phyloP scores from a whole-genome alignment of 2,888 invertebrate genomes.

The Lordiphosa andalusiaca region DNA sequence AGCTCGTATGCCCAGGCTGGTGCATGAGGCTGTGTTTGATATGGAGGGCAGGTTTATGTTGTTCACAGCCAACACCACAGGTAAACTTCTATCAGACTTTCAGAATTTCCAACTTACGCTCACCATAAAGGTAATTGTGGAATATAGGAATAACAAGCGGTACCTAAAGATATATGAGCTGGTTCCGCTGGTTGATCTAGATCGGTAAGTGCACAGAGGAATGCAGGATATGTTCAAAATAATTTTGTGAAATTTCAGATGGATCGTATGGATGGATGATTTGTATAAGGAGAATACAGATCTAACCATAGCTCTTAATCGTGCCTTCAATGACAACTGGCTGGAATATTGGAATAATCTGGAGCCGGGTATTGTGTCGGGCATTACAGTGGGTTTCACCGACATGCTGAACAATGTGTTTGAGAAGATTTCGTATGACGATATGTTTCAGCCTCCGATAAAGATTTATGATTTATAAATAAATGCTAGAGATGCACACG shows the following conservation, averaged over 20 bases:
- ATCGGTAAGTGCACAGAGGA: constrained; percentile 44
- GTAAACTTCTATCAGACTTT: constrained; percentile 40
- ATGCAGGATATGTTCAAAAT: background rate
- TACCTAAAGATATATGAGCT: constrained; percentile 47
- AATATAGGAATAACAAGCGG: constrained; percentile 47
- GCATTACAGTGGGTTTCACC: constrained; percentile 20
- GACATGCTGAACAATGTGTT: constrained; percentile 39
- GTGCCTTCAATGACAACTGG: constrained; percentile 46
- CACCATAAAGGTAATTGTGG: constrained; percentile 35
- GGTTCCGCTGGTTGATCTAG: constrained; percentile 37
- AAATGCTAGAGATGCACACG: no score
- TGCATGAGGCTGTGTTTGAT: constrained; percentile 34
- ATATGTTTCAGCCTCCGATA: constrained; percentile 42
- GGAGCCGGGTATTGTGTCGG: constrained; percentile 25
- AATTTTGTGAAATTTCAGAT: constrained; percentile 26
- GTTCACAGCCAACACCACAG: constrained; percentile 41
- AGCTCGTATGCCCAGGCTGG: constrained; percentile 39
- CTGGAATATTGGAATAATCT: constrained; percentile 52
- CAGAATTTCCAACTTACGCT: constrained; percentile 42
- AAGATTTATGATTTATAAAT: constrained; percentile 5
- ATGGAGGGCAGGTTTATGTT: constrained; percentile 32
- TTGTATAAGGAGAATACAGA: constrained; percentile 53
- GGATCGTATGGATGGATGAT: constrained; percentile 40
- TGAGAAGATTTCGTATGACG: constrained; percentile 48
- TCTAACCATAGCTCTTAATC: constrained; percentile 40